Base-by-base conservation (phyloP, 2,888 invertebrate species). In the Desoria tigrina region DNA sequence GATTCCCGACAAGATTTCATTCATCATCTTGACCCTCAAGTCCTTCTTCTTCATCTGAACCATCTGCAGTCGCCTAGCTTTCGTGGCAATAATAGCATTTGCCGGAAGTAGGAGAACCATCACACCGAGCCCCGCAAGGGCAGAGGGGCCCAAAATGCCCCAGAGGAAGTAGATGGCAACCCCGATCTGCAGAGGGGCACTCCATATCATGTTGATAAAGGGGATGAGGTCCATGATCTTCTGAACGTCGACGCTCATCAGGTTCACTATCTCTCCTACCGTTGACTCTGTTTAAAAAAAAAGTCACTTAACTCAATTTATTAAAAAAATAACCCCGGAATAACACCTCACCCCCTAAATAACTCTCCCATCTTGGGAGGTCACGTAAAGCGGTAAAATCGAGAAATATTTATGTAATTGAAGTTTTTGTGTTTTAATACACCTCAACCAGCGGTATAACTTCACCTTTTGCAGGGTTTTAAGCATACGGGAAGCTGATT, bases 241-340 rank as follows among this genome's bases (percentile, higher is more conserved):
- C 55, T 65, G 93, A 1, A 93, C 92, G 80, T 94, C 94, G 0
- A 94, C 93, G 1, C 92, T 88, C 93, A 94, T 94, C 71, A 94
- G 82, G 79, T 94, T 94, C 9, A 94, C 92, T 76, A 94, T 93
- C 84, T 94, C 93, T 42, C 94, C 94, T 0, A 92, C 89, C 0
- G 92, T 92, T 0, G 90, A 88, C 77, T 69, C 72, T 66, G 39
- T 23, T 53, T 26, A 28, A 32, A 32, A 32, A 32, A 32, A 32
- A 11, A n/a, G n/a, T n/a, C n/a, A n/a, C n/a, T n/a, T n/a, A n/a
- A n/a, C n/a, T n/a, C n/a, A n/a, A n/a, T n/a, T n/a, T n/a, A n/a
- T n/a, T n/a, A n/a, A n/a, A n/a, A n/a, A n/a, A n/a, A n/a, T n/a
- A n/a, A n/a, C n/a, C n/a, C n/a, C n/a, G n/a, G n/a, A n/a, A n/a